Evolutionary conservation across 2,113 vertebrate species (phyloP), one percentile per base, ranked within the genome.

Genomic region (Maccullochella peelii): DNA sequence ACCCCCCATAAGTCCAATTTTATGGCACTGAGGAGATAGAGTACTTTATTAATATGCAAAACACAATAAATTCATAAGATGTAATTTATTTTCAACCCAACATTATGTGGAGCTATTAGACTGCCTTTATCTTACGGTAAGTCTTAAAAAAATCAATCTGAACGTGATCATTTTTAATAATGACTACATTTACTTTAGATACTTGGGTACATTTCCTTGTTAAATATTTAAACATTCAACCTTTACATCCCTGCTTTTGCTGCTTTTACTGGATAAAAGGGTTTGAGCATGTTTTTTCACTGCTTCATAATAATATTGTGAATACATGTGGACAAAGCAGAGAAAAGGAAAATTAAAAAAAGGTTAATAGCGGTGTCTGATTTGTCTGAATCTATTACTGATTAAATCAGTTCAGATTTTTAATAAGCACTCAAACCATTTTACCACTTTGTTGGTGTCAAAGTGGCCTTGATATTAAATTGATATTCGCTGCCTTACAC

Each of bases 351-450:
- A 74, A 63, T 38, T 5, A 68, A 74, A 58, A 63, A 75, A 70
- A 25, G 54, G 65, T 76, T 82, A 62, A 33, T 75, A 52, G 40
- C 3, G 0, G 50, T 65, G 40, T 76, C 33, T 74, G 47, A 58
- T n/a, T n/a, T n/a, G n/a, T n/a, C n/a, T n/a, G n/a, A n/a, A n/a
- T n/a, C n/a, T 70, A 65, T 74, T 65, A 70, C 50, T 76, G 55
- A 84, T 72, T 76, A 68, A 76, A 80, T 81, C 63, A 59, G 36
- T 23, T 77, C 75, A 55, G 15, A 76, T 49, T 79, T 72, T 83
- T 84, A 82, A 84, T 84, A 44, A 81, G 63, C 54, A 72, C 68
- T 79, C 73, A 75, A 47, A 81, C 23, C 63, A 74, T 83, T 73
- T 69, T 8, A 79, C 27, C 12, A 77, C 58, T 84, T 72, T 71